Evolutionary conservation across 2,797 vertebrate genomes (phyloP), one percentile per base, ranked within the genome.

Genomic region (Mionectes olivaceus): DNA sequence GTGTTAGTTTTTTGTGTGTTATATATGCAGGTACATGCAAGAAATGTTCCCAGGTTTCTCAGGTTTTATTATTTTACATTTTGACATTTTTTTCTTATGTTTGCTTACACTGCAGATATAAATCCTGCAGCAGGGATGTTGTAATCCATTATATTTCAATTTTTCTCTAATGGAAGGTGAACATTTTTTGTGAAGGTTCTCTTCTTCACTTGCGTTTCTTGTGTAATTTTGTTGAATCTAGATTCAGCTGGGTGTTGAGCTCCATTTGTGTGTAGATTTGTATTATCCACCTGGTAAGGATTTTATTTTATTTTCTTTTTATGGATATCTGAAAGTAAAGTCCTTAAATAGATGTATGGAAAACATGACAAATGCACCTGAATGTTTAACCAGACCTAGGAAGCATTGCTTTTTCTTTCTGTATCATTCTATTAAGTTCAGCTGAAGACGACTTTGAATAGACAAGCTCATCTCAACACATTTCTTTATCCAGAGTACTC

Each of bases 231-330:
- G 2, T 24, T 50, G 7, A 30, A 57, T 61, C 16, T 69, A 30
- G 9, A 39, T 81, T 74, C 39, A 89, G 8, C 7, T 53, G 22
- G 5, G 3, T 35, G 23, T 74, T 69, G 4, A 61, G 10, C 2
- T 80, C 18, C 11, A 11, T 37, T 82, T 53, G 3, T 28, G 7
- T 33, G 32, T 25, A 53, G 52, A 53, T 68, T 76, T 64, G 11
- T 53, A 50, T 41, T 39, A 83, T 9, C 19, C 5, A 10, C 4
- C 11, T 2, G 0, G 8, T n/a, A 35, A 5, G 1, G 9, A 24
- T 64, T 60, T 43, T 19, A 5, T n/a, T 19, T 19, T 19, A 13
- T 37, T 19, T 35, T 32, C 2, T 65, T 77, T 41, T 57, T n/a
- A 28, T 3, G 2, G 0, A 0, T n/a, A 9, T 55, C 60, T 55